Conservation (phyloP, 2,113 vertebrate species). For the Pipa parva region DNA sequence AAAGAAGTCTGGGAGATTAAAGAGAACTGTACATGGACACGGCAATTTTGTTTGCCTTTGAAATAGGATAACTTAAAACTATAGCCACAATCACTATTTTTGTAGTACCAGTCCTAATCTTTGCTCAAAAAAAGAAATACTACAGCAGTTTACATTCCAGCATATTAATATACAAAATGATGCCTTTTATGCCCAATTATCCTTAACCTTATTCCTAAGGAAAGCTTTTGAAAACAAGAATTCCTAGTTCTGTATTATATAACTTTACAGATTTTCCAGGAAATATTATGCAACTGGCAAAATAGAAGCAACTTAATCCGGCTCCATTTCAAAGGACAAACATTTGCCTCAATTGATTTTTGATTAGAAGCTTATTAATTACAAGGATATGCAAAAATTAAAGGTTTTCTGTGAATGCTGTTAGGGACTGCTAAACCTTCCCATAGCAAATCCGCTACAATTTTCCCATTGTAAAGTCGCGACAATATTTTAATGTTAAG, state of each 20-base stretch:
- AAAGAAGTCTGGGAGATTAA: constrained; percentile 30
- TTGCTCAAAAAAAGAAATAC: not conserved
- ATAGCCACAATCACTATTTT: constrained; percentile 15
- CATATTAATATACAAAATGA: not conserved
- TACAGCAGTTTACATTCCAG: not conserved
- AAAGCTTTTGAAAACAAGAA: not conserved
- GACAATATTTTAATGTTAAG: too few species aligned
- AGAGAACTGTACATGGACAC: constrained; percentile 23
- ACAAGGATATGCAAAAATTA: constrained; percentile 10
- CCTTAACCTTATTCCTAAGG: not conserved
- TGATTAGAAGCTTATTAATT: constrained; percentile 18
- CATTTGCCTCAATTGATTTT: not conserved
- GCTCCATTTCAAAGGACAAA: constrained; percentile 12
- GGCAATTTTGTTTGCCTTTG: constrained; percentile 29
- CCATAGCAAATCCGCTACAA: too few species aligned
- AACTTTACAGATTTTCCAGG: not conserved
- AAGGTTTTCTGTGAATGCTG: not conserved
- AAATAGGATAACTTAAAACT: constrained; percentile 27
- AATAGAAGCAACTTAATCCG: constrained; percentile 10
- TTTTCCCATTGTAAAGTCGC: too few species aligned
- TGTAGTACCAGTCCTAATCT: constrained; percentile 5
- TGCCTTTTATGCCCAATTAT: not conserved
- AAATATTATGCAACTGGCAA: not conserved
- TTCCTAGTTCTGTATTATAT: not conserved
- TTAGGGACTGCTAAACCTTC: too few species aligned